These are phyloP conservation scores for Enteromius radiatus DNA, from an alignment of 2,797 vertebrate genomes.

Conservation along the genomic window DNA sequence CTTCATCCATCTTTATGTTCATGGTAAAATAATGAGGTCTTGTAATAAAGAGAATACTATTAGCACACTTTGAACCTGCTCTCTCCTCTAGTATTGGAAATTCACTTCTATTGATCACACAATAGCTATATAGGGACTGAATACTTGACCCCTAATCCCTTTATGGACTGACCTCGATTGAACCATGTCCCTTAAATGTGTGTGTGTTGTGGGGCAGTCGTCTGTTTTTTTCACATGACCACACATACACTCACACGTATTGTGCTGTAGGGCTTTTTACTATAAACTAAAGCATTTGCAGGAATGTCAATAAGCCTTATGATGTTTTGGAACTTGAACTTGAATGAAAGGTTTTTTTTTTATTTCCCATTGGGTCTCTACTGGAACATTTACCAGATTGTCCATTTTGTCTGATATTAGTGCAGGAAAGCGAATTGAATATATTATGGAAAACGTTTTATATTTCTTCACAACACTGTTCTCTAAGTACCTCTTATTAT, in stretches of 20 bases:
- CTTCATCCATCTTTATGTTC: conserved; percentile 8
- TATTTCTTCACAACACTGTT: not conserved
- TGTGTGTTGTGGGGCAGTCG: not conserved
- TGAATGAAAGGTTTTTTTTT: not conserved
- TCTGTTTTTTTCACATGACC: not conserved
- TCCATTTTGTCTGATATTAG: not conserved
- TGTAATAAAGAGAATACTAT: conserved; percentile 26
- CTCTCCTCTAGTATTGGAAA: conserved; percentile 57
- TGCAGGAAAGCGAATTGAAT: not conserved
- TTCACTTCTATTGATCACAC: conserved; percentile 74
- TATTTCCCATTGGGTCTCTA: not conserved
- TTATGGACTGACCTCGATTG: conserved; percentile 75
- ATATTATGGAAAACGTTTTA: not conserved
- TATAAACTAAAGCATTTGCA: not conserved
- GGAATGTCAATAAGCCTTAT: not conserved
- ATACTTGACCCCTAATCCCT: conserved; percentile 65
- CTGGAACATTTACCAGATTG: not conserved
- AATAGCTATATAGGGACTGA: conserved; percentile 73
- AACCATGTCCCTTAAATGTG: conserved; percentile 69
- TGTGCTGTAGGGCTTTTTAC: not conserved
- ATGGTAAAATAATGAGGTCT: conserved; percentile 41
- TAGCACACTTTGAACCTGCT: conserved; percentile 23
- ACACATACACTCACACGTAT: not conserved
- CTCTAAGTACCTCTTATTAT: not conserved
- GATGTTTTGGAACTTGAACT: conserved; percentile 13